Base-by-base conservation (phyloP, 2,797 vertebrate species). In the Hydrocynus forskahlii region DNA sequence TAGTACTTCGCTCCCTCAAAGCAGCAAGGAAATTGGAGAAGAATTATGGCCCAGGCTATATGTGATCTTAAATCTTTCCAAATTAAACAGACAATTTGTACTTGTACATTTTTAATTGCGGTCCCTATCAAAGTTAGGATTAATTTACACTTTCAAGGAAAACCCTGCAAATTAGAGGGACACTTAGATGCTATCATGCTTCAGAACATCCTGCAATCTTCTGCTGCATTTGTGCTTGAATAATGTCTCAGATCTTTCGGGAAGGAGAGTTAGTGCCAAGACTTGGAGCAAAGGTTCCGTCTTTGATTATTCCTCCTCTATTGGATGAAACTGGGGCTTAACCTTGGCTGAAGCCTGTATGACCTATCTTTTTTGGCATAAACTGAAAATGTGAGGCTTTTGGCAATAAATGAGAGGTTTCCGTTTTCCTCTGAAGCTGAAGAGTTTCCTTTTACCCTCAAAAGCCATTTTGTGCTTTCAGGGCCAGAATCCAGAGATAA, bases 31-130 rank as follows among this genome's bases (percentile, higher is more conserved):
- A 82, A 70, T 54, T 69, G 19, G 29, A 17, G 57, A 69, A 64
- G 23, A 71, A 60, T 62, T 84, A 55, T 9, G 40, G 48, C 43
- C 2, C 54, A 67, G 60, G 64, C 21, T 66, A 50, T 76, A 60
- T 72, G 57, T 67, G 66, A 68, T 67, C 45, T 67, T 68, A 72
- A 62, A 84, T 40, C 38, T 48, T 64, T 38, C 4, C 1, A 63
- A 68, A 86, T 81, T 74, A 73, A 86, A 70, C 35, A 19, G 81
- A 77, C 9, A 14, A 83, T 87, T 79, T 75, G 71, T 84, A 68
- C 21, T 69, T 21, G 43, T 75, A 9, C n/a, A 50, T 43, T 79
- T 84, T 86, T 75, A 78, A 82, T 38, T 72, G 67, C 0, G 66
- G 66, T 75, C 35, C 40, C 54, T 63, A 75, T 74, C 45, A 75